These are phyloP conservation scores for Mesembrinibis cayennensis DNA, from an alignment of 2,113 vertebrate species.

Conservation along the genomic window DNA sequence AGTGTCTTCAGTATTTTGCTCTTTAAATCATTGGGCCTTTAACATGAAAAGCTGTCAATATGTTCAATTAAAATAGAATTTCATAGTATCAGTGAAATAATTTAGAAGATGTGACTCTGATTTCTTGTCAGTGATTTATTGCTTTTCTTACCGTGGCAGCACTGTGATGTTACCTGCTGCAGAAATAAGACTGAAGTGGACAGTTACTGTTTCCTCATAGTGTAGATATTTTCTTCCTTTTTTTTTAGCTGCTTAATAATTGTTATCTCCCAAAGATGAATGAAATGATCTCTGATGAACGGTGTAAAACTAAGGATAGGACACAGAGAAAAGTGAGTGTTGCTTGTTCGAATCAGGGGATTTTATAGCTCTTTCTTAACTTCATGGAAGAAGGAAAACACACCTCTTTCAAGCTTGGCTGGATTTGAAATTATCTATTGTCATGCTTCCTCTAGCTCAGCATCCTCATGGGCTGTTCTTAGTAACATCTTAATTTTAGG, in stretches of 20 bases:
- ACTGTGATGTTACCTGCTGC: not conserved
- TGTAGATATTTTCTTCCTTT: not conserved
- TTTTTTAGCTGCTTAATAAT: not conserved
- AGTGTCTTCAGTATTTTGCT: not conserved
- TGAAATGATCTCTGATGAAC: not conserved
- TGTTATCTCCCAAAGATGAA: not conserved
- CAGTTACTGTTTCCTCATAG: not conserved
- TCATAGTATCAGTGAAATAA: not conserved
- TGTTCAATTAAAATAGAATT: not conserved
- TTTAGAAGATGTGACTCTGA: not conserved
- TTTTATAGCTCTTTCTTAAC: not conserved
- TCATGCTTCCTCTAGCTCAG: conserved; percentile 27
- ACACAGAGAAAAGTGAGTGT: not conserved
- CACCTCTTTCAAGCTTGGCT: conserved; percentile 1
- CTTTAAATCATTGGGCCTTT: not conserved
- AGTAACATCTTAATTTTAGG: not conserved
- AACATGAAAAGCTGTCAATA: not conserved
- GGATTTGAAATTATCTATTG: not conserved
- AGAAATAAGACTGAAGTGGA: not conserved
- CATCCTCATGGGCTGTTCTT: conserved; percentile 4
- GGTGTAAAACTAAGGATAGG: not conserved
- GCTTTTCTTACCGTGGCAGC: not conserved
- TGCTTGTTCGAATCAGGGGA: not conserved
- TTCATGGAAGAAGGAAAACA: not conserved
- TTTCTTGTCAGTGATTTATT: not conserved